A percentile compares a stretch with the other conserved stretches of the same genome.
Evolutionary conservation across 64 coral and sea anemone species (phyloP).

Genomic region (Montipora capricornis): DNA sequence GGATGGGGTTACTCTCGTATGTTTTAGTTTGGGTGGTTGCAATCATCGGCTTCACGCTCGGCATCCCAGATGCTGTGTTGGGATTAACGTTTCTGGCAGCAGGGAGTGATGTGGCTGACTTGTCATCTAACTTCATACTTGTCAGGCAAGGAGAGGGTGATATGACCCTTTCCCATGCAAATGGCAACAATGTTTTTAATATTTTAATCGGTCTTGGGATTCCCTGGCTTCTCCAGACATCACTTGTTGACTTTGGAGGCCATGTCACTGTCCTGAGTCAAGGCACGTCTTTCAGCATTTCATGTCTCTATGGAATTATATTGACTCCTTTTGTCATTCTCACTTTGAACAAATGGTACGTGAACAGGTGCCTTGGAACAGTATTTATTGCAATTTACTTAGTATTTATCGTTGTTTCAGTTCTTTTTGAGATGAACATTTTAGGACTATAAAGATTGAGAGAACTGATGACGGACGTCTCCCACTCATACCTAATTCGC

Average conservation of each 20-base stretch:
- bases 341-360: slow-evolving; percentile 68
- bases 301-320: slow-evolving; percentile 74
- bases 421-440: slow-evolving; percentile 86
- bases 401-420: slow-evolving; percentile 73
- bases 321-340: slow-evolving; percentile 68
- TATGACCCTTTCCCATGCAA: slow-evolving; percentile 88
- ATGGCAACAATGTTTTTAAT: slow-evolving; percentile 91
- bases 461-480: no score
- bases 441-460: slow-evolving; percentile 62
- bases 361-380: slow-evolving; percentile 75
- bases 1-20: slow-evolving; percentile 86
- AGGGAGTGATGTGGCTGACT: slow-evolving; percentile 88
- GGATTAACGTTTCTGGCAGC: slow-evolving; percentile 89
- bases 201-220: slow-evolving; percentile 79
- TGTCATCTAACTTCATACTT: slow-evolving; percentile 78
- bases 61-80: slow-evolving; percentile 85
- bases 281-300: slow-evolving; percentile 73
- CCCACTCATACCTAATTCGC: no score
- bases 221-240: slow-evolving; percentile 86
- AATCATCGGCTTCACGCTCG: slow-evolving; percentile 85
- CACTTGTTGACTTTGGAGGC: slow-evolving; percentile 42
- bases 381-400: slow-evolving; percentile 77
- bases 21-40: slow-evolving; percentile 90
- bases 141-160: slow-evolving; percentile 90
- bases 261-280: slow-evolving; percentile 64